These are phyloP conservation scores for Heliconius eleuchia DNA, from an alignment of 1,140 invertebrate species.

Conservation along the genomic window DNA sequence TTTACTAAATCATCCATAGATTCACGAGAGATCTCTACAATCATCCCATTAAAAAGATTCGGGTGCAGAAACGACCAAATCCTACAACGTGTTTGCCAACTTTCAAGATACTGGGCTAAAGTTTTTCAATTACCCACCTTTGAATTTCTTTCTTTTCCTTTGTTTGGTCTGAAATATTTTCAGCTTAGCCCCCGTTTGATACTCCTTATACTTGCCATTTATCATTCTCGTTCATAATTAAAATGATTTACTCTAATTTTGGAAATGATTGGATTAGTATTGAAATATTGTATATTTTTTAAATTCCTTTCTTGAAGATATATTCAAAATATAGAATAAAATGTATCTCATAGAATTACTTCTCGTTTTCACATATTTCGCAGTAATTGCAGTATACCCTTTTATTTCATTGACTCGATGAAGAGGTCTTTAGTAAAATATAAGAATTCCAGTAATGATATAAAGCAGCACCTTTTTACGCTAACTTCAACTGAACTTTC, in stretches of 20 bases:
- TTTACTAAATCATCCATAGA: not conserved
- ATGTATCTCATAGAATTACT: too few species aligned
- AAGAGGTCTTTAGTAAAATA: too few species aligned
- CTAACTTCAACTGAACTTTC: too few species aligned
- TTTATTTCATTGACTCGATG: too few species aligned
- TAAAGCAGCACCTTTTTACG: too few species aligned
- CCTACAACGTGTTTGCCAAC: conserved; percentile 22
- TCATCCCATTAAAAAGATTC: conserved; percentile 6
- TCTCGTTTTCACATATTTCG: too few species aligned
- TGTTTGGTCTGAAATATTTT: conserved; percentile 2
- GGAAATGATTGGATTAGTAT: too few species aligned
- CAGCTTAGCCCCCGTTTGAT: conserved; percentile 1
- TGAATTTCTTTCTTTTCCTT: conserved; percentile 18
- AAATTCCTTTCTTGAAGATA: too few species aligned
- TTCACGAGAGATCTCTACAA: not conserved
- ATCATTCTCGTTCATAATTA: not conserved
- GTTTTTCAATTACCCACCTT: conserved; percentile 22
- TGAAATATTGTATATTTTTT: too few species aligned
- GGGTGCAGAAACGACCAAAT: conserved; percentile 4
- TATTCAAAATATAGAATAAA: too few species aligned
- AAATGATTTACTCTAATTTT: not conserved
- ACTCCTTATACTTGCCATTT: not conserved
- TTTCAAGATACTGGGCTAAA: conserved; percentile 17
- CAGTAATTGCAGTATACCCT: too few species aligned
- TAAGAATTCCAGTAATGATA: too few species aligned